Percentiles rank a stretch among this genome's conserved stretches.
These are phyloP conservation scores for Zaprionus nigranus DNA, from an alignment of 1,140 invertebrate species.

Conservation along the genomic window DNA sequence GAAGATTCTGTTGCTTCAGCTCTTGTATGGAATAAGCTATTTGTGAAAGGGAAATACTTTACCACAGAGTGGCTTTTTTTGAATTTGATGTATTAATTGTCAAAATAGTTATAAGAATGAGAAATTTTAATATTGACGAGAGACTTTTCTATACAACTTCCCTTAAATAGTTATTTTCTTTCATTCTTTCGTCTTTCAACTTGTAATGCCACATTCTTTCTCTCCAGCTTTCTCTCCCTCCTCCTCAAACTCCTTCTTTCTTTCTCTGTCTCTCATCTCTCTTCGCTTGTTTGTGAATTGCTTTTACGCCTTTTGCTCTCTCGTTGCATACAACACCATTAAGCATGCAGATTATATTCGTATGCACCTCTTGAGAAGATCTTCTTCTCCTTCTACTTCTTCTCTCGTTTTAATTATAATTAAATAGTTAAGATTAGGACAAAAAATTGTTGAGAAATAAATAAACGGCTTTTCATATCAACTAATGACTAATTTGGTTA, in stretches of 20 bases:
- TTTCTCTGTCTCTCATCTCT: background rate
- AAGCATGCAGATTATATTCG: slow-evolving; percentile 19
- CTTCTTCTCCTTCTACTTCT: background rate
- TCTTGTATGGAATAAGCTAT: too few relatives aligned
- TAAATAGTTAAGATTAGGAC: slow-evolving; percentile 61
- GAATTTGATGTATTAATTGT: too few relatives aligned
- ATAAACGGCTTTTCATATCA: slow-evolving; percentile 70
- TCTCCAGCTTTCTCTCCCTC: background rate
- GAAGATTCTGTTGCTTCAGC: too few relatives aligned
- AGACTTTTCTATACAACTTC: too few relatives aligned
- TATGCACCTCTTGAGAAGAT: background rate
- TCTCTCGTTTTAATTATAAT: slow-evolving; percentile 32
- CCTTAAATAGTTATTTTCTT: too few relatives aligned
- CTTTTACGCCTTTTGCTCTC: slow-evolving; percentile 13
- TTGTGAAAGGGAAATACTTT: too few relatives aligned
- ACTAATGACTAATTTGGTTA: slow-evolving; percentile 83
- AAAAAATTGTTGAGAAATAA: slow-evolving; percentile 36
- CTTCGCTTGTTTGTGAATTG: background rate
- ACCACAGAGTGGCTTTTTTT: too few relatives aligned
- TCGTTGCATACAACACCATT: slow-evolving; percentile 40
- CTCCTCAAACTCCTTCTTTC: background rate
- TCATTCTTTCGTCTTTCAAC: background rate
- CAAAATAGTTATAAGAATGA: too few relatives aligned
- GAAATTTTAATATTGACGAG: too few relatives aligned
- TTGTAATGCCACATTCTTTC: background rate